Conservation (phyloP, 2,797 vertebrate genomes). For the Setipinna tenuifilis region DNA sequence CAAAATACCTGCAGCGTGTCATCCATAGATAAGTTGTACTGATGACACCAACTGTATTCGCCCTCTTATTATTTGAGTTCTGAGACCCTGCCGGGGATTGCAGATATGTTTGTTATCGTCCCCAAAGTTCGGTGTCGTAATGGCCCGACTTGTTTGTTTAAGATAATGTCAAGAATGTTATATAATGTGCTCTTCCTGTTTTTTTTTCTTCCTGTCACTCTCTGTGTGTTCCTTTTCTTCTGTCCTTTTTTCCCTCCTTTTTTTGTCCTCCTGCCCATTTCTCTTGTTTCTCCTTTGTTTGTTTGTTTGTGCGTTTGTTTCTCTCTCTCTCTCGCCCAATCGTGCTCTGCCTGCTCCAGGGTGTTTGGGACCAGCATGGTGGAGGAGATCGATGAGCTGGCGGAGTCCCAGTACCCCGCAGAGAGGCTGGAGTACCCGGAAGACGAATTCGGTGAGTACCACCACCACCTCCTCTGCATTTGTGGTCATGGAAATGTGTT, state of each 20-base stretch:
- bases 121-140: neutral
- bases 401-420: slow-evolving; percentile 93
- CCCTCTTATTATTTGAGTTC: neutral
- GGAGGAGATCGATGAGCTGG: slow-evolving; percentile 98
- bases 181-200: neutral
- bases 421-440: slow-evolving; percentile 92
- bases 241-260: neutral
- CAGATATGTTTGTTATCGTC: neutral
- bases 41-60: neutral
- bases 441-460: slow-evolving; percentile 90
- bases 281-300: neutral
- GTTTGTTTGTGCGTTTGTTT: slow-evolving; percentile 40
- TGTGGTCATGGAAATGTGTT: neutral
- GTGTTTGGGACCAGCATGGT: slow-evolving; percentile 99
- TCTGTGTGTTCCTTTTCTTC: neutral
- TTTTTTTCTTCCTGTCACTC: neutral
- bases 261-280: neutral
- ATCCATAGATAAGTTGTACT: neutral
- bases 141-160: neutral
- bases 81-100: neutral
- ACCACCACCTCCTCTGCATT: slow-evolving; percentile 28
- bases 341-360: slow-evolving; percentile 62
- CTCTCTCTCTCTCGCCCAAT: neutral
- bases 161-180: slow-evolving; percentile 23
- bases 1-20: neutral